phyloP scores from a whole-genome alignment of 2,888 invertebrate genomes.

The Netelia melanura region DNA sequence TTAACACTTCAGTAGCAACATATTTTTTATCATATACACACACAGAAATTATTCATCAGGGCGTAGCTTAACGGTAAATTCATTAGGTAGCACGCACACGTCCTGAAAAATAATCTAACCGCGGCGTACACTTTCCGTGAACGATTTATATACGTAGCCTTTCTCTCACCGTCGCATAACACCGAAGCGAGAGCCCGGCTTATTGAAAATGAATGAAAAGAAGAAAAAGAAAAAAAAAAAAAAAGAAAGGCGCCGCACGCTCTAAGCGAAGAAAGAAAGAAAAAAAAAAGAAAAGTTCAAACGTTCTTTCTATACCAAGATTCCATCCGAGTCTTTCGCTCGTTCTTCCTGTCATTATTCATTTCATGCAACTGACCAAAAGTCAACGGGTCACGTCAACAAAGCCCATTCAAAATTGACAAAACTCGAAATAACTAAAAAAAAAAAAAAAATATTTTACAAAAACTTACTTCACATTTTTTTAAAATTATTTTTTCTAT shows the following conservation, averaged over 20 bases:
- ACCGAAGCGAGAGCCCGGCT: neutral
- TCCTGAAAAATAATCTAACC: constrained; percentile 8
- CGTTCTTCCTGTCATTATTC: constrained; percentile 53
- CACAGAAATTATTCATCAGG: neutral
- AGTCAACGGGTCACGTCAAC: neutral
- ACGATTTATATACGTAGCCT: constrained; percentile 15
- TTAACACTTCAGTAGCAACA: too few species aligned
- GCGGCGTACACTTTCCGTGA: constrained; percentile 13
- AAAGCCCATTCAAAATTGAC: constrained; percentile 14
- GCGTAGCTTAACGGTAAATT: constrained; percentile 16
- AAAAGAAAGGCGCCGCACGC: constrained; percentile 1
- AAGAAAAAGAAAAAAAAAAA: constrained; percentile 28
- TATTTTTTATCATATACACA: constrained; percentile 24
- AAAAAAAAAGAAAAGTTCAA: constrained; percentile 41
- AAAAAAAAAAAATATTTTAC: too few species aligned
- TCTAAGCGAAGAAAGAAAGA: neutral
- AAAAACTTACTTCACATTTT: too few species aligned
- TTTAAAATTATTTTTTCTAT: neutral
- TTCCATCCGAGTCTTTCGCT: neutral
- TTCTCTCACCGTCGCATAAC: constrained; percentile 18
- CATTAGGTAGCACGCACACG: neutral
- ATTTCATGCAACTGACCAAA: constrained; percentile 42
- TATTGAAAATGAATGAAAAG: constrained; percentile 16
- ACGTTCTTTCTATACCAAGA: constrained; percentile 21
- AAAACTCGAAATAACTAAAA: too few species aligned